Conservation (phyloP, 2,797 vertebrate genomes). For the Sardinella longiceps region DNA sequence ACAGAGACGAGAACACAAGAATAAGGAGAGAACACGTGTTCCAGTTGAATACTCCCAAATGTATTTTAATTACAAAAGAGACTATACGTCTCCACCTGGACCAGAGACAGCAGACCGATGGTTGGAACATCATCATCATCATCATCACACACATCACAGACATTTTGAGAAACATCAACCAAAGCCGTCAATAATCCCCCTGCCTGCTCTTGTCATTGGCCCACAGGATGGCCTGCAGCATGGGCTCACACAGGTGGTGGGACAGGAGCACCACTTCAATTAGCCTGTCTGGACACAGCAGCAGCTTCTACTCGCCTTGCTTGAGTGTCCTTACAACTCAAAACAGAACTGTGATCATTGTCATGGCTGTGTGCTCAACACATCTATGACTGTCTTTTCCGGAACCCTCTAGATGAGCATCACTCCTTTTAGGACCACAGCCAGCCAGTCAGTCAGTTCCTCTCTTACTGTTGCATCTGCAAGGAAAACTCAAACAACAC, state of each 20-base stretch:
- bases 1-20: not conserved
- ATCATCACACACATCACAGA: slow-evolving; percentile 21
- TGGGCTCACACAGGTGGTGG: not conserved
- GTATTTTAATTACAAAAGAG: slow-evolving; percentile 24
- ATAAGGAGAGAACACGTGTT: not conserved
- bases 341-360: not conserved
- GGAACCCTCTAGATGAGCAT: not conserved
- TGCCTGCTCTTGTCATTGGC: not conserved
- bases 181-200: not conserved
- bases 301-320: not conserved
- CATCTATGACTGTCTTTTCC: not conserved
- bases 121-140: slow-evolving; percentile 7
- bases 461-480: not conserved
- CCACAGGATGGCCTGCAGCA: not conserved
- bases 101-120: slow-evolving; percentile 12
- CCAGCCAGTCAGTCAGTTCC: not conserved
- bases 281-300: not conserved
- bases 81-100: not conserved
- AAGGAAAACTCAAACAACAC: slow-evolving; percentile 35
- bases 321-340: not conserved
- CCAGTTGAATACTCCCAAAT: not conserved
- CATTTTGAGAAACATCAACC: slow-evolving; percentile 20
- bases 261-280: not conserved
- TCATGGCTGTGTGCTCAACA: not conserved
- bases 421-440: slow-evolving; percentile 8